A percentile compares a stretch with the other conserved stretches of the same genome.
Evolutionary conservation across 2,797 vertebrate genomes (phyloP).

Genomic region (Lophura swinhoii): DNA sequence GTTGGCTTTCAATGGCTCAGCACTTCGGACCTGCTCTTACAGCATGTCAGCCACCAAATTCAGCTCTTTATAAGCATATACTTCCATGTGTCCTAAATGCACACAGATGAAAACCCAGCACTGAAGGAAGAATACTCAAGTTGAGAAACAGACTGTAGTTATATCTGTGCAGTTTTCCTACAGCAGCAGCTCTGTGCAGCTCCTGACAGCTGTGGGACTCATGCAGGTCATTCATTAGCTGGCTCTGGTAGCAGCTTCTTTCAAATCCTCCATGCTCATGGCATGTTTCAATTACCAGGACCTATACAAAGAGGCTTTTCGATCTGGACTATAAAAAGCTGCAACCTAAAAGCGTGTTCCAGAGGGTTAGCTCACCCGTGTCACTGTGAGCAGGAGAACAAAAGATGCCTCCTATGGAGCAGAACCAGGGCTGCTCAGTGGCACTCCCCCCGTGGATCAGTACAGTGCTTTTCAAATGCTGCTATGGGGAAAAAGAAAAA

Average conservation of each 20-base stretch:
- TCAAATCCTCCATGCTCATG: not conserved
- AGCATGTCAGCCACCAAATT: not conserved
- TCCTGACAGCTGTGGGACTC: not conserved
- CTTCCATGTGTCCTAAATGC: not conserved
- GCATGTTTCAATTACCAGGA: not conserved
- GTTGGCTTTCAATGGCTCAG: not conserved
- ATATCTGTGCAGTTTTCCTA: not conserved
- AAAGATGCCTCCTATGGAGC: not conserved
- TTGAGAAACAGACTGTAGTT: not conserved
- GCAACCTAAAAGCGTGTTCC: not conserved
- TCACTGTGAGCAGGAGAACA: not conserved
- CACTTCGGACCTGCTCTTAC: not conserved
- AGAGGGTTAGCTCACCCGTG: not conserved
- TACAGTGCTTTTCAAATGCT: not conserved
- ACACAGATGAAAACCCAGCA: not conserved
- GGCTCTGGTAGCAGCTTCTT: not conserved
- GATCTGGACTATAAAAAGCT: not conserved
- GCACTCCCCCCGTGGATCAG: not conserved
- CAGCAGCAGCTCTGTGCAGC: not conserved
- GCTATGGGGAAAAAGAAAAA: not conserved
- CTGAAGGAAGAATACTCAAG: not conserved
- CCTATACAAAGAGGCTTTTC: not conserved
- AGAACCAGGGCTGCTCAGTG: not conserved
- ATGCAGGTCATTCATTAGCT: not conserved
- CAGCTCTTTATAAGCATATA: not conserved